Evolutionary conservation across 2,888 invertebrate species (phyloP), one percentile per base, ranked within the genome.

Genomic region (Vandiemenella viatica): DNA sequence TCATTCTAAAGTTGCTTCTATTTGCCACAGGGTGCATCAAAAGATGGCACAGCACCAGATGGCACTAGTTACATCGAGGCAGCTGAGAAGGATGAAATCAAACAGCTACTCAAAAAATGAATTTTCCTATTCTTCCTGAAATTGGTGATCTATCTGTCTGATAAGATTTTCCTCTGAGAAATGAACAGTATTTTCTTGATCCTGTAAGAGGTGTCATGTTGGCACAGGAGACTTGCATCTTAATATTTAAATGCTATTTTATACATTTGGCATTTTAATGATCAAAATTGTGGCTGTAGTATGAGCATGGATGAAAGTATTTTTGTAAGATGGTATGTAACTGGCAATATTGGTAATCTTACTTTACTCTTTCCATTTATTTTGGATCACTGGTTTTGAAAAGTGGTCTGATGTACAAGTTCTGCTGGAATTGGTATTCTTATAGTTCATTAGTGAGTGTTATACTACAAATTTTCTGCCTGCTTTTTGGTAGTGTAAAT

Each of bases 11-110:
- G n/a, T n/a, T n/a, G n/a, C n/a, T n/a, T n/a, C n/a, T n/a, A n/a
- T n/a, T n/a, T 32, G 3, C n/a, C n/a, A 4, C 65, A 86, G 84
- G 90, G 90, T 58, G 90, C 90, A 48, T 75, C 77, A 51, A 88
- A 82, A 69, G 74, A 74, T 62, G 91, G 89, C 5, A 75, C 76
- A 58, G 83, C 92, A 46, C 93, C 93, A 47, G 88, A 91, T 67
- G 93, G 93, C 10, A 80, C 76, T 54, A 79, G 79, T 57, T 93
- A 92, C 67, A 63, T 86, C 52, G 88, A 92, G 61, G 87, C 86
- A 50, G 91, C 93, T 23, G 92, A 93, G 65, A 89, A 84, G 63
- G 83, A 83, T 56, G 92, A 92, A 69, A 92, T 93, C 60, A 86
- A 87, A 68, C 78, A 79, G 61, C 73, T 93, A 54, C 68, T 82